Evolutionary conservation across 2,113 vertebrate genomes (phyloP).

Genomic region (Neogobius melanostomus): DNA sequence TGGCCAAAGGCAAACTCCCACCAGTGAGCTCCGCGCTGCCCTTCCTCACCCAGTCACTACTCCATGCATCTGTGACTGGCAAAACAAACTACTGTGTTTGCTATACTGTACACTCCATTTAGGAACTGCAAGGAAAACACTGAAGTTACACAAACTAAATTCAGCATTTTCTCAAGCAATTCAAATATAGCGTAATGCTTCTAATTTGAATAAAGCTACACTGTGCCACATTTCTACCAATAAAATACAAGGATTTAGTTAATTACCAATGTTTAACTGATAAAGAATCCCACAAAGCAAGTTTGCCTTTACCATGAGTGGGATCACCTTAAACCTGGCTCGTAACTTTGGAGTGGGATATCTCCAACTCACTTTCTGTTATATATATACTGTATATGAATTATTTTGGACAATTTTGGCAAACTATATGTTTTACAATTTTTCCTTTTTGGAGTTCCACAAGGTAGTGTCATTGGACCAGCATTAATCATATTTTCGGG

Average conservation of each 20-base stretch:
- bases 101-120: not conserved
- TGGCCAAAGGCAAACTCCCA: slow-evolving; percentile 15
- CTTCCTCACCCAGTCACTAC: not conserved
- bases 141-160: not conserved
- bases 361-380: too few relatives aligned
- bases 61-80: slow-evolving; percentile 20
- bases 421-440: too few relatives aligned
- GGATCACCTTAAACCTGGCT: too few relatives aligned
- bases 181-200: not conserved
- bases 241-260: too few relatives aligned
- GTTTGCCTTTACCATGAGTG: too few relatives aligned
- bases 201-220: not conserved
- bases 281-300: too few relatives aligned
- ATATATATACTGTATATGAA: too few relatives aligned
- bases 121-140: not conserved
- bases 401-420: too few relatives aligned
- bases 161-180: not conserved
- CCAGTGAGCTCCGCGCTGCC: not conserved
- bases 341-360: too few relatives aligned
- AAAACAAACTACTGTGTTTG: slow-evolving; percentile 23
- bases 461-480: not conserved
- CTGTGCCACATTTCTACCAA: too few relatives aligned
- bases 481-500: not conserved
- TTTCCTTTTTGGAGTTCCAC: slow-evolving; percentile 8
- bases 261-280: too few relatives aligned